phyloP scores from a whole-genome alignment of 2,888 invertebrate species.

The Fragum fragum region DNA sequence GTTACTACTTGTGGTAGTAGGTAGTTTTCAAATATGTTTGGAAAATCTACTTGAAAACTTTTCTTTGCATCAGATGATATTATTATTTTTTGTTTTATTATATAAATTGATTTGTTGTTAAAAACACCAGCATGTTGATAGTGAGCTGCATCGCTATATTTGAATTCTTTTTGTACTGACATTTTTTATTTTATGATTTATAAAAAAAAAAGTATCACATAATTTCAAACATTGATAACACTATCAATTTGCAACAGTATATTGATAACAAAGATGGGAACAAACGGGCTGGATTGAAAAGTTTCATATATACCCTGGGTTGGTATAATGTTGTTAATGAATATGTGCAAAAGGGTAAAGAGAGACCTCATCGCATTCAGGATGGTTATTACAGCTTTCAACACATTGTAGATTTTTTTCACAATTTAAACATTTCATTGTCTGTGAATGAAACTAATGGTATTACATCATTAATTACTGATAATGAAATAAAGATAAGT shows the following conservation, averaged over 20 bases:
- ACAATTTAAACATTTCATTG: constrained; percentile 38
- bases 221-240: constrained; percentile 47
- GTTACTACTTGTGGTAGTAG: constrained; percentile 24
- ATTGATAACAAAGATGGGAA: constrained; percentile 47
- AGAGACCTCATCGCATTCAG: constrained; percentile 25
- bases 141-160: constrained; percentile 33
- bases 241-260: constrained; percentile 44
- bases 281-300: constrained; percentile 40
- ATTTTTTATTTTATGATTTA: constrained; percentile 35
- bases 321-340: constrained; percentile 50
- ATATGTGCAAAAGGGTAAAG: constrained; percentile 25
- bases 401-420: constrained; percentile 45
- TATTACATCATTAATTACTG: constrained; percentile 34
- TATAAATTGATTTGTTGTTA: constrained; percentile 23
- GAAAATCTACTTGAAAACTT: constrained; percentile 20
- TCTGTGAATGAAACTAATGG: constrained; percentile 51
- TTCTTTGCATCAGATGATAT: constrained; percentile 34
- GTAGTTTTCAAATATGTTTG: constrained; percentile 36
- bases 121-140: constrained; percentile 22
- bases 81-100: constrained; percentile 32
- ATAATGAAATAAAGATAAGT: constrained; percentile 42
- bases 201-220: constrained; percentile 41
- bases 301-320: constrained; percentile 44
- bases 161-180: constrained; percentile 36
- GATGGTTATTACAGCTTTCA: constrained; percentile 49